Percentiles rank a stretch among this genome's conserved stretches.
These are phyloP conservation scores for Ciconia stormi DNA, from an alignment of 2,113 vertebrate genomes.

Conservation along the genomic window DNA sequence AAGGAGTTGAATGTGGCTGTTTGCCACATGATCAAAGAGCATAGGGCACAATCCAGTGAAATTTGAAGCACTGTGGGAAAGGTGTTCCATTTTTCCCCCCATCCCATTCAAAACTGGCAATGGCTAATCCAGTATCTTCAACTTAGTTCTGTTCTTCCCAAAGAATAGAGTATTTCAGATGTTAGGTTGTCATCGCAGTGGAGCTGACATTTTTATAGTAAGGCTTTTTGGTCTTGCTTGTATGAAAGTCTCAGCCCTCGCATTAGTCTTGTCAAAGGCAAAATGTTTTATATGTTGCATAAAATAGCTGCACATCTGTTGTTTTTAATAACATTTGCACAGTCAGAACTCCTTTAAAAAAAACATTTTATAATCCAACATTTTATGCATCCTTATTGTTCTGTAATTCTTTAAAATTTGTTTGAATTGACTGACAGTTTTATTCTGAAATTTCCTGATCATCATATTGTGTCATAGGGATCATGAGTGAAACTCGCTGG, in stretches of 20 bases:
- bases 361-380: neutral
- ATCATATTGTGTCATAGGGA: neutral
- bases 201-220: neutral
- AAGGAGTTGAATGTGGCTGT: neutral
- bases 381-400: neutral
- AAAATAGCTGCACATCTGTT: constrained; percentile 20
- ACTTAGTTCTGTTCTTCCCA: neutral
- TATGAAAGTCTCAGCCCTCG: neutral
- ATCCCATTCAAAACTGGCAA: neutral
- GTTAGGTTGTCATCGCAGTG: neutral
- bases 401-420: neutral
- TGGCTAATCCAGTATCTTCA: neutral
- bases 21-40: neutral
- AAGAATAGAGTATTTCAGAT: neutral
- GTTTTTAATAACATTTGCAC: constrained; percentile 22
- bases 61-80: neutral
- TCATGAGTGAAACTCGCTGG: neutral
- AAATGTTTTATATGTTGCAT: neutral
- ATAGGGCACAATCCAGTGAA: neutral
- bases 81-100: neutral
- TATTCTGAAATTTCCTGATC: neutral
- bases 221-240: neutral
- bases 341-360: neutral
- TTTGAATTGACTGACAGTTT: constrained; percentile 28
- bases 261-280: constrained; percentile 14